phyloP scores from a whole-genome alignment of 2,888 invertebrate species.

The Drosophila hawaiiensis region DNA sequence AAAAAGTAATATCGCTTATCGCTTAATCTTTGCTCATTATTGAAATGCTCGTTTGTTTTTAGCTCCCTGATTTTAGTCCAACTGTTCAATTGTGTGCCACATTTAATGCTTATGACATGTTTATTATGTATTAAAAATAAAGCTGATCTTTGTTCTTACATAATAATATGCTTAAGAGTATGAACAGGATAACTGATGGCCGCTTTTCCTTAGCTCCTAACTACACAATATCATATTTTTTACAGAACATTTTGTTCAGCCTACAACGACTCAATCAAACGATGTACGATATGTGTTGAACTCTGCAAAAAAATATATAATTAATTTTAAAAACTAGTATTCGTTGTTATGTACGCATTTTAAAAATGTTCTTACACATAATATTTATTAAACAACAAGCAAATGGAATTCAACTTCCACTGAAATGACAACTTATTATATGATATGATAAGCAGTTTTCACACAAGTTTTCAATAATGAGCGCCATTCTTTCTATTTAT shows the following conservation, averaged over 20 bases:
- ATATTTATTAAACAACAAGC: not conserved
- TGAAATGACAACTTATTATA: constrained; percentile 9
- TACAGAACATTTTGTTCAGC: not conserved
- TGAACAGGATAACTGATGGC: constrained; percentile 38
- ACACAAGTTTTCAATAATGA: constrained; percentile 54
- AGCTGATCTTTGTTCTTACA: constrained; percentile 22
- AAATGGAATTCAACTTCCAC: not conserved
- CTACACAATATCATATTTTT: constrained; percentile 18
- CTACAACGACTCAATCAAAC: constrained; percentile 5
- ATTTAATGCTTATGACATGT: constrained; percentile 20
- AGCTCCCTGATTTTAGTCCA: constrained; percentile 50
- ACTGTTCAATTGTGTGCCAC: constrained; percentile 31
- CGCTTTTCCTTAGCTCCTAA: constrained; percentile 15
- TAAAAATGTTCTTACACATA: constrained; percentile 1
- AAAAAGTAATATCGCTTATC: constrained; percentile 9
- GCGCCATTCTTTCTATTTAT: constrained; percentile 16
- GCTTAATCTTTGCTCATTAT: constrained; percentile 57
- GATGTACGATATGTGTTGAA: constrained; percentile 36
- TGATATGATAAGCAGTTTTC: constrained; percentile 41
- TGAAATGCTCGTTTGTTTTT: constrained; percentile 56
- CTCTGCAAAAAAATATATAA: constrained; percentile 11
- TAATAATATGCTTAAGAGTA: constrained; percentile 27
- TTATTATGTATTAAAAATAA: constrained; percentile 30
- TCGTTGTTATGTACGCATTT: constrained; percentile 17
- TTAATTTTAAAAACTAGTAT: constrained; percentile 32